phyloP scores from a whole-genome alignment of 2,113 vertebrate genomes.

The Telmatochromis brachygnathus region DNA sequence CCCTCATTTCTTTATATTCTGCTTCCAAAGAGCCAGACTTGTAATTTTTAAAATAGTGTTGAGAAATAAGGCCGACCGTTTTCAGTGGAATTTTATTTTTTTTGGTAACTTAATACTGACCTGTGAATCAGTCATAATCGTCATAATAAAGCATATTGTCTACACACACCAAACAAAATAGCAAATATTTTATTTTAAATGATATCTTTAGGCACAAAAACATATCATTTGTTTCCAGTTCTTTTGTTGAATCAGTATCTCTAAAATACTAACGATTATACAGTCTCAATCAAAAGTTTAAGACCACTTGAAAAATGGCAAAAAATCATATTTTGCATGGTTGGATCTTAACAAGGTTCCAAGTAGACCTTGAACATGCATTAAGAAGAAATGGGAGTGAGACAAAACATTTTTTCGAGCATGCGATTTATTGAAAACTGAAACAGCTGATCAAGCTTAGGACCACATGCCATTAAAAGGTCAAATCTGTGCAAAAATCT shows the following conservation, averaged over 20 bases:
- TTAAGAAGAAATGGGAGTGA: not conserved
- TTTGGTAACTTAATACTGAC: not conserved
- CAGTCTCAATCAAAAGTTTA: not conserved
- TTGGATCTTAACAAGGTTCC: not conserved
- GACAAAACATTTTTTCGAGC: not conserved
- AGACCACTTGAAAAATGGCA: not conserved
- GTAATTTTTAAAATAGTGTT: not conserved
- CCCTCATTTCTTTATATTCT: not conserved
- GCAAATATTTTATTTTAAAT: not conserved
- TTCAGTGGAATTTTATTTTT: not conserved
- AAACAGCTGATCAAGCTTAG: not conserved
- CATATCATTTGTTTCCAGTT: not conserved
- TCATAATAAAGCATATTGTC: not conserved
- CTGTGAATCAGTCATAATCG: not conserved
- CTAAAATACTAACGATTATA: not conserved
- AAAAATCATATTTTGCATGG: not conserved
- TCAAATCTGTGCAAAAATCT: not conserved
- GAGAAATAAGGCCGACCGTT: accelerated
- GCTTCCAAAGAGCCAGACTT: not conserved
- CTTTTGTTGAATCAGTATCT: not conserved
- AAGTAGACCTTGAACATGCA: not conserved
- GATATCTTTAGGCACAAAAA: not conserved
- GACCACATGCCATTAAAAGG: not conserved
- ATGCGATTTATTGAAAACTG: not conserved
- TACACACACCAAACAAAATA: not conserved